Percentiles rank a stretch among this genome's conserved stretches.
Evolutionary conservation across 1,140 invertebrate genomes (phyloP).

Genomic region (Drosophila parvula): DNA sequence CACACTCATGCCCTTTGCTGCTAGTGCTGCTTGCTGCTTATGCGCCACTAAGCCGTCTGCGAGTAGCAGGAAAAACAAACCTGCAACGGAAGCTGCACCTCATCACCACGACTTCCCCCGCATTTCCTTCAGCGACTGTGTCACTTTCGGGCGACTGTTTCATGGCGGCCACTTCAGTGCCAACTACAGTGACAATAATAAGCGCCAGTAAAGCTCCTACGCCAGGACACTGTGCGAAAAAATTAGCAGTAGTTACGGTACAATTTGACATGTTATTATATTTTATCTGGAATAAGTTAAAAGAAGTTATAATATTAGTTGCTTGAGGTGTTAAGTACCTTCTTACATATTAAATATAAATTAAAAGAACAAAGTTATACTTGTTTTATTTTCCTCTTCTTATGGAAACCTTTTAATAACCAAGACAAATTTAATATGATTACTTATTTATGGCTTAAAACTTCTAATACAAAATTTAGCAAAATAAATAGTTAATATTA

Average conservation of each 20-base stretch:
- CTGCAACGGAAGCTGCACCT: conserved; percentile 77
- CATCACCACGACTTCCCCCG: conserved; percentile 24
- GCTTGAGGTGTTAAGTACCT: no score
- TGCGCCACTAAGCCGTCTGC: conserved; percentile 72
- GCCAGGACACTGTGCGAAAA: conserved; percentile 6
- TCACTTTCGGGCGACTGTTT: conserved; percentile 67
- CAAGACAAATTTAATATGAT: background rate
- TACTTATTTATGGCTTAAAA: fast-evolving
- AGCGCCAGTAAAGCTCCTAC: conserved; percentile 53
- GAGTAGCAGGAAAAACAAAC: conserved; percentile 67
- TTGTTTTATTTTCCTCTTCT: background rate
- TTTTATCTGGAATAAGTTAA: no score
- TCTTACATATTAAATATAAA: no score
- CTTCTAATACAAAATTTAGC: background rate
- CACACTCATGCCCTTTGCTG: conserved; percentile 6
- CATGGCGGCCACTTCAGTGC: conserved; percentile 75
- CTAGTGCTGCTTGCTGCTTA: conserved; percentile 36
- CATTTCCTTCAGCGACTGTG: conserved; percentile 41
- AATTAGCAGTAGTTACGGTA: background rate
- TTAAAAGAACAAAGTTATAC: background rate
- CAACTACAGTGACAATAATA: conserved; percentile 80
- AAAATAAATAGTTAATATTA: background rate
- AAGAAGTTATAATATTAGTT: no score
- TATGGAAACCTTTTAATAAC: background rate
- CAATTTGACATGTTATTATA: no score